A percentile compares a stretch with the other conserved stretches of the same genome.
phyloP scores from a whole-genome alignment of 2,113 vertebrate genomes.

The Menura novaehollandiae region DNA sequence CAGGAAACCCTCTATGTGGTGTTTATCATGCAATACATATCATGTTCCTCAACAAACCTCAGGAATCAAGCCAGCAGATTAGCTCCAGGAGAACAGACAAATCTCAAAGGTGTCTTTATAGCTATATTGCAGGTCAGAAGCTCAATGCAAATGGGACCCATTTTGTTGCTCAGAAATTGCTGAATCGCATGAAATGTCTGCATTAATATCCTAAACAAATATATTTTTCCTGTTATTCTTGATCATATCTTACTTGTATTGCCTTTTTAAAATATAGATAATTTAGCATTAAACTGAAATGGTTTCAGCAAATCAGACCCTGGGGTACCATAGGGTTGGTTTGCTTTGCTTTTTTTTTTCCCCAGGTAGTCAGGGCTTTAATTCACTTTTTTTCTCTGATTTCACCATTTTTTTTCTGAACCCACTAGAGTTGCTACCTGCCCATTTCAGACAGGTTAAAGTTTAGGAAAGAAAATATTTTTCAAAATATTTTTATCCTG shows the following conservation, averaged over 20 bases:
- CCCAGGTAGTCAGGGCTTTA: not conserved
- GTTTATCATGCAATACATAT: constrained; percentile 35
- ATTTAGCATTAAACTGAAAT: not conserved
- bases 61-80: constrained; percentile 51
- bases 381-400: not conserved
- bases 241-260: not conserved
- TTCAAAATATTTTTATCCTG: not conserved
- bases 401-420: not conserved
- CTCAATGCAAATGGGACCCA: constrained; percentile 23
- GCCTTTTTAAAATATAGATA: not conserved
- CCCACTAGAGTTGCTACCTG: not conserved
- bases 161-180: constrained; percentile 56
- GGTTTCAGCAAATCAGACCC: not conserved
- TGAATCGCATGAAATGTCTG: constrained; percentile 47
- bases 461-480: not conserved
- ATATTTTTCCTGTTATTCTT: not conserved
- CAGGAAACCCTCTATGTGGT: not conserved
- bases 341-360: not conserved
- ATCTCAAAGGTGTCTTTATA: constrained; percentile 49
- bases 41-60: constrained; percentile 45
- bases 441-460: not conserved
- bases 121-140: constrained; percentile 55
- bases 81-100: constrained; percentile 47
- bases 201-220: constrained; percentile 23
- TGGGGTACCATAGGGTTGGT: not conserved